A percentile compares a stretch with the other conserved stretches of the same genome.
These are phyloP conservation scores for Muscicapa striata DNA, from an alignment of 2,797 vertebrate species.

Conservation along the genomic window DNA sequence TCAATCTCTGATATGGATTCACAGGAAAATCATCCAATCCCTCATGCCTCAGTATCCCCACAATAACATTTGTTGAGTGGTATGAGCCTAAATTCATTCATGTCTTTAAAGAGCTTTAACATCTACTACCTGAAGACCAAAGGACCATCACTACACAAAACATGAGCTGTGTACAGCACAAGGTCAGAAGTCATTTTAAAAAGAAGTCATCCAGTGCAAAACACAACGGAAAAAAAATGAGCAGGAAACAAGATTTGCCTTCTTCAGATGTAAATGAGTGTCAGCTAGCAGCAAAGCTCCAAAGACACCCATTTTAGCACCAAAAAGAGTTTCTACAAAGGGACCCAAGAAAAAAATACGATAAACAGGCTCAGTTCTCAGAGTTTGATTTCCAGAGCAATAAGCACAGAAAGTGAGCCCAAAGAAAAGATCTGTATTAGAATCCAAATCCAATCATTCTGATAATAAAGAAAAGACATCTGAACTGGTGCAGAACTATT, in stretches of 20 bases:
- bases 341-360: not conserved
- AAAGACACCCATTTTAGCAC: not conserved
- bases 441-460: slow-evolving; percentile 47
- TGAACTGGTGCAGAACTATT: slow-evolving; percentile 30
- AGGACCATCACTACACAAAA: not conserved
- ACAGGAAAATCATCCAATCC: not conserved
- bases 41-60: not conserved
- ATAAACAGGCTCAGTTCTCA: slow-evolving; percentile 15
- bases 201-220: not conserved
- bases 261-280: slow-evolving; percentile 32
- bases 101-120: not conserved
- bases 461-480: slow-evolving; percentile 27
- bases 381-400: slow-evolving; percentile 40
- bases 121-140: not conserved
- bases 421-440: slow-evolving; percentile 43
- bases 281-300: slow-evolving; percentile 10
- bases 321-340: slow-evolving; percentile 2
- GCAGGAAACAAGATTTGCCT: slow-evolving; percentile 9
- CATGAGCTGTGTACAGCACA: not conserved
- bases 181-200: not conserved
- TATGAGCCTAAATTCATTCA: not conserved
- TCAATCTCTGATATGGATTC: not conserved
- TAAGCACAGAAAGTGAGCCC: slow-evolving; percentile 8
- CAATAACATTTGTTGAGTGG: not conserved
- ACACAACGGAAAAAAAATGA: not conserved